Evolutionary conservation across 2,113 vertebrate genomes (phyloP).

Genomic region (Erythrolamprus reginae): DNA sequence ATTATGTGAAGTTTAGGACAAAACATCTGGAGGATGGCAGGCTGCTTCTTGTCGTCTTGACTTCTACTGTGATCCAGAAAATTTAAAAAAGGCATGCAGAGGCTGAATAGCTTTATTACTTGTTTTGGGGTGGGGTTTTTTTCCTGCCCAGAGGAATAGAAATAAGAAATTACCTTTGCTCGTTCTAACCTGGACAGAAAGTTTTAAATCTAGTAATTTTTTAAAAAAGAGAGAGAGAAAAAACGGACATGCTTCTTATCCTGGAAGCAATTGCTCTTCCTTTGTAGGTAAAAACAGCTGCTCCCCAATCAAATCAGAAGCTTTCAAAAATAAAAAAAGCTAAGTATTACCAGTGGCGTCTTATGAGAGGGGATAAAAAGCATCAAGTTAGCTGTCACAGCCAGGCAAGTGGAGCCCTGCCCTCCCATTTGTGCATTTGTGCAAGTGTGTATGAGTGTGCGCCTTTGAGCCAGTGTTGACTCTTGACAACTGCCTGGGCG

Average conservation of each 20-base stretch:
- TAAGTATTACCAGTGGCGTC: background rate
- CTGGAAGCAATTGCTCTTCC: background rate
- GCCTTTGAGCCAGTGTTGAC: background rate
- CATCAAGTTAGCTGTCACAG: background rate
- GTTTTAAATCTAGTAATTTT: background rate
- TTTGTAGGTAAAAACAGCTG: background rate
- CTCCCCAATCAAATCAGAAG: background rate
- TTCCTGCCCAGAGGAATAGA: background rate
- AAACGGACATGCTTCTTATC: background rate
- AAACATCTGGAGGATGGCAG: background rate
- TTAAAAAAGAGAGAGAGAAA: background rate
- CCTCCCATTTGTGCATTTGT: background rate
- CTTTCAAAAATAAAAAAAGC: background rate
- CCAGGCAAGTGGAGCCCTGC: background rate
- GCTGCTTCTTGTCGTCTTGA: background rate
- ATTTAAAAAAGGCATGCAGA: background rate
- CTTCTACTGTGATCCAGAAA: background rate
- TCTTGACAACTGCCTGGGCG: background rate
- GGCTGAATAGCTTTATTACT: background rate
- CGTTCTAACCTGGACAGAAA: background rate
- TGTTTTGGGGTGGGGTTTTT: background rate
- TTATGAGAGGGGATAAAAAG: background rate
- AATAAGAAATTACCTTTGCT: background rate
- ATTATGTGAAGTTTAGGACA: background rate
- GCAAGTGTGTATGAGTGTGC: no score